Percentiles rank a stretch among this genome's conserved stretches.
phyloP scores from a whole-genome alignment of 1,140 invertebrate genomes.

The Drosophila yakuba region DNA sequence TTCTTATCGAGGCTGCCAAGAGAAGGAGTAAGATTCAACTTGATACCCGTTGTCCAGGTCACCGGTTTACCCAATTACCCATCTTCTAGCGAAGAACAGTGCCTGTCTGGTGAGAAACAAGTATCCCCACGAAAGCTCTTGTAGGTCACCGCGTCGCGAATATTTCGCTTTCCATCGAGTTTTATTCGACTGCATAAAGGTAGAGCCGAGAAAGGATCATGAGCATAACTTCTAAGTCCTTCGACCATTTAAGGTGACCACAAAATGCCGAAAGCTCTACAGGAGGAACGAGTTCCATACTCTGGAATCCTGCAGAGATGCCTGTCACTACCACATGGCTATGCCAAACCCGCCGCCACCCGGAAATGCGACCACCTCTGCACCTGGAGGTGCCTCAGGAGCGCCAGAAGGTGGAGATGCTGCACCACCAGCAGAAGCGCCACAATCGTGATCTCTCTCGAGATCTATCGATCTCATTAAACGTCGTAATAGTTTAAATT shows the following conservation, averaged over 20 bases:
- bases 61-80: not conserved
- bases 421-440: not conserved
- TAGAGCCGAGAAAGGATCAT: not conserved
- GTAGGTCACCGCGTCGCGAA: not conserved
- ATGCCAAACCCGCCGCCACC: not conserved
- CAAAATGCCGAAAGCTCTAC: not conserved
- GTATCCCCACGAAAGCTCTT: not conserved
- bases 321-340: not conserved
- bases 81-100: not conserved
- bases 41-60: not conserved
- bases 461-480: too few species aligned
- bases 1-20: not conserved
- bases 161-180: not conserved
- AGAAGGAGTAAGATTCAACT: not conserved
- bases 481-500: not conserved
- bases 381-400: not conserved
- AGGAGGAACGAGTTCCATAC: not conserved
- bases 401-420: not conserved
- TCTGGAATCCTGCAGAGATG: not conserved
- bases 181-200: not conserved
- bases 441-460: not conserved
- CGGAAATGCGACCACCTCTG: not conserved
- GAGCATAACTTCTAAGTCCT: too few species aligned
- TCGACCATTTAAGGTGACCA: not conserved
- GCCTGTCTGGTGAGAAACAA: not conserved